Conservation (phyloP, 1,140 invertebrate genomes). For the Hirudo medicinalis region DNA sequence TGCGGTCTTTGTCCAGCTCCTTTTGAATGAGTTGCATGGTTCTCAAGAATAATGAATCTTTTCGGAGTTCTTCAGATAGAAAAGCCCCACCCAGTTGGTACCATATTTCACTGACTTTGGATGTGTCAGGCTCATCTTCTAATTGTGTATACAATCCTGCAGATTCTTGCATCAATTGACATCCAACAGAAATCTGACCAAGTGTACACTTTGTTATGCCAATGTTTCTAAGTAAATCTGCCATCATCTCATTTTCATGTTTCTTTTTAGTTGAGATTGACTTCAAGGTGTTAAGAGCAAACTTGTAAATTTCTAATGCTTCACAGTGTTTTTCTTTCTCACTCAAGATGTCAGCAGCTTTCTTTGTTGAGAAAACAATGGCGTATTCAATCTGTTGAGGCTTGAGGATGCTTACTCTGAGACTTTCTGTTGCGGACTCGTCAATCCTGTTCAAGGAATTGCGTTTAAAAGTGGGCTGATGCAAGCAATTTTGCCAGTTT, state of each 20-base stretch:
- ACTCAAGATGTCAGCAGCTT: neutral
- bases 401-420: too few species aligned
- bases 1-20: conserved; percentile 14
- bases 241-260: conserved; percentile 16
- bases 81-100: conserved; percentile 20
- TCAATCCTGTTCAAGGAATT: too few species aligned
- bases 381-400: conserved; percentile 1
- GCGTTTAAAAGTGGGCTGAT: too few species aligned
- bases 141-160: conserved; percentile 9
- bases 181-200: conserved; percentile 20
- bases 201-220: conserved; percentile 18
- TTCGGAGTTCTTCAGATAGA: conserved; percentile 11
- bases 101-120: conserved; percentile 15
- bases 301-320: conserved; percentile 14
- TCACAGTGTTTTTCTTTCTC: neutral
- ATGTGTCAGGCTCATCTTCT: conserved; percentile 8
- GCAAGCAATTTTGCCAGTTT: too few species aligned
- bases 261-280: neutral
- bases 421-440: too few species aligned
- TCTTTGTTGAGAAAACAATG: neutral
- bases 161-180: conserved; percentile 21
- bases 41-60: conserved; percentile 14
- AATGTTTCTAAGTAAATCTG: conserved; percentile 14
- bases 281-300: conserved; percentile 8
- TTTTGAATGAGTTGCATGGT: conserved; percentile 18